Base-by-base conservation (phyloP, 2,888 invertebrate genomes). In the Tenthredo scrophulariae region DNA sequence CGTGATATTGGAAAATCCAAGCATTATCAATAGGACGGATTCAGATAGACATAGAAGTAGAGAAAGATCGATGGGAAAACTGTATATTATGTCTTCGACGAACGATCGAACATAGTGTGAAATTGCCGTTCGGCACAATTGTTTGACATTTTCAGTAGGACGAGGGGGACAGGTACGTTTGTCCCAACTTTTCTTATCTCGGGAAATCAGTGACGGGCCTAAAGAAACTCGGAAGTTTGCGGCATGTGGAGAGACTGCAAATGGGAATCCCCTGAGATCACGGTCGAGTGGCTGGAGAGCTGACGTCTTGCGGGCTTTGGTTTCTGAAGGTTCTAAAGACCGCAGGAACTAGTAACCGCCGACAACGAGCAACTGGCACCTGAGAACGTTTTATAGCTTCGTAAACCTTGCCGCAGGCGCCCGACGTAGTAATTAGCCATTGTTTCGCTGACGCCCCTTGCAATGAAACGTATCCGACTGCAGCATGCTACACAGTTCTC, bases 351-450 rank as follows among this genome's bases (percentile, higher is more conserved):
- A 80, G 80, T 50, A 40, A 62, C 58, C 62, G 80, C 62, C 80
- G 40, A 58, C 80, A 58, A 62, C 80, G 62, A 80, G 67, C 43
- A 67, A 84, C 58, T 43, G 85, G 82, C 85, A 82, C 54, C 80
- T 80, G 70, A 79, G 82, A 80, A 84, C 79, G 54, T 80, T 86
- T 86, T 85, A 86, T 84, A 85, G 86, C 75, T 83, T 67, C 84
- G 85, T 85, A 84, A 85, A 86, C 86, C 79, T 84, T 46, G 54
- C 83, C 70, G 82, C 85, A 77, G 85, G 72, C 84, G 65, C 84
- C 85, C 84, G 75, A 40, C 77, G 84, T 58, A 84, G 82, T 85
- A 86, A 85, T 86, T 86, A 85, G 65, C 84, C 84, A 85, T 86
- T 86, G 86, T 86, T 85, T 86, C 74, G 85, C 72, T 26, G 75